Conservation (phyloP, 2,888 invertebrate genomes). For the Clivina fossor region DNA sequence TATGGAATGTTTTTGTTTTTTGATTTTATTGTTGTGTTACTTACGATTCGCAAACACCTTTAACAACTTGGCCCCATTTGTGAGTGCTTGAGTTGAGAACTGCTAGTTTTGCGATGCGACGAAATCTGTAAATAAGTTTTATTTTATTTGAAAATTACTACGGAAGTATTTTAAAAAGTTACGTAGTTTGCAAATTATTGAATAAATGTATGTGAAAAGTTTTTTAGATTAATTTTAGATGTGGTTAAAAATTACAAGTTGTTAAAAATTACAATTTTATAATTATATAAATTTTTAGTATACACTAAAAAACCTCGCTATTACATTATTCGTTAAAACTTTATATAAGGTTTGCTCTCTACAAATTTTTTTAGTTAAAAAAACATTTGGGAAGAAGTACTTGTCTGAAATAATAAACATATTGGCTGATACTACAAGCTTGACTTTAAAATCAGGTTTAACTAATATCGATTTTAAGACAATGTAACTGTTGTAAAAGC, state of each 20-base stretch:
- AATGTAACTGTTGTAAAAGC: too few relatives aligned
- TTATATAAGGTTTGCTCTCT: too few relatives aligned
- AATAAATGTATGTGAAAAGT: not conserved
- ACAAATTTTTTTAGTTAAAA: too few relatives aligned
- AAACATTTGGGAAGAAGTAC: too few relatives aligned
- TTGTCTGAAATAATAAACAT: too few relatives aligned
- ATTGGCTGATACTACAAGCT: too few relatives aligned
- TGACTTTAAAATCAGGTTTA: too few relatives aligned
- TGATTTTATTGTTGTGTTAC: slow-evolving; percentile 43
- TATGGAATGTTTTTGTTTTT: slow-evolving; percentile 2
- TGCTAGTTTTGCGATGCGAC: slow-evolving; percentile 73
- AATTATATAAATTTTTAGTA: too few relatives aligned
- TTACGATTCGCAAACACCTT: slow-evolving; percentile 59
- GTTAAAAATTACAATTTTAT: not conserved
- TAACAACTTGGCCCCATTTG: slow-evolving; percentile 75
- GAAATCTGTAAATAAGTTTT: slow-evolving; percentile 56
- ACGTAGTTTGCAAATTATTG: not conserved
- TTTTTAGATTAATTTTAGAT: not conserved
- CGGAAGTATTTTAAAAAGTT: slow-evolving; percentile 12
- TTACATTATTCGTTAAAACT: too few relatives aligned
- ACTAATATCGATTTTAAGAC: too few relatives aligned
- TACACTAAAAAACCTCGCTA: too few relatives aligned
- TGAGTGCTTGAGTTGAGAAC: slow-evolving; percentile 68
- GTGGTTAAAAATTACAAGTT: not conserved
- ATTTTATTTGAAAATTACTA: not conserved